These are phyloP conservation scores for Ctenomys sociabilis DNA, from an alignment of 2,113 vertebrate species.

Conservation along the genomic window DNA sequence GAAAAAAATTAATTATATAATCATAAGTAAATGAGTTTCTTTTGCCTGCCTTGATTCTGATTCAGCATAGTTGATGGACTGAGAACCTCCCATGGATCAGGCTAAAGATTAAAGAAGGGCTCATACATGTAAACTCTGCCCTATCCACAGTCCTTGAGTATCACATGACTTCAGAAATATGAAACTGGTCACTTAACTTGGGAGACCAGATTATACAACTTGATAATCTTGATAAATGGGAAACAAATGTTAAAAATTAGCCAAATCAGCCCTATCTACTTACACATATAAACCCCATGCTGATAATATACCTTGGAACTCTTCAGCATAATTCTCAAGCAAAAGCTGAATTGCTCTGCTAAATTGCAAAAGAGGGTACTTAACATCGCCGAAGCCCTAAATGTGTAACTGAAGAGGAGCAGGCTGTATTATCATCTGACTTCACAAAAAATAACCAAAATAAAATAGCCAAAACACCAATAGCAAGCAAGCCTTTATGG, in stretches of 20 bases:
- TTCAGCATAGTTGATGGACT: neutral
- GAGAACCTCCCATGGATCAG: neutral
- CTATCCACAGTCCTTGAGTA: neutral
- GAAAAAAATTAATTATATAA: slow-evolving; percentile 72
- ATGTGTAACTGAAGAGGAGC: neutral
- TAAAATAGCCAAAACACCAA: slow-evolving; percentile 37
- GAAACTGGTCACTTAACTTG: neutral
- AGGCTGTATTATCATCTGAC: slow-evolving; percentile 35
- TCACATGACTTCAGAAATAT: slow-evolving; percentile 16
- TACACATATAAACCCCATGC: neutral
- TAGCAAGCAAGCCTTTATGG: neutral
- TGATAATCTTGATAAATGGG: slow-evolving; percentile 31
- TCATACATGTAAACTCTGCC: neutral
- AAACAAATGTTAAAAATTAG: slow-evolving; percentile 55
- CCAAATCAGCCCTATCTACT: neutral
- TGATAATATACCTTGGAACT: neutral
- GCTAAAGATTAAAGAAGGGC: neutral
- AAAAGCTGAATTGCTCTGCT: slow-evolving; percentile 37
- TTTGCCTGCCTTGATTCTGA: slow-evolving; percentile 18
- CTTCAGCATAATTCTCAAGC: slow-evolving; percentile 49
- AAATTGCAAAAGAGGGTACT: neutral
- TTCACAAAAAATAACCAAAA: slow-evolving; percentile 41
- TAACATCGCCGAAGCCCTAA: neutral
- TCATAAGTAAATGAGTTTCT: slow-evolving; percentile 48
- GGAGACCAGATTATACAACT: neutral